A percentile compares a stretch with the other conserved stretches of the same genome.
phyloP scores from a whole-genome alignment of 2,113 vertebrate species.

The Brevimyrus niger region DNA sequence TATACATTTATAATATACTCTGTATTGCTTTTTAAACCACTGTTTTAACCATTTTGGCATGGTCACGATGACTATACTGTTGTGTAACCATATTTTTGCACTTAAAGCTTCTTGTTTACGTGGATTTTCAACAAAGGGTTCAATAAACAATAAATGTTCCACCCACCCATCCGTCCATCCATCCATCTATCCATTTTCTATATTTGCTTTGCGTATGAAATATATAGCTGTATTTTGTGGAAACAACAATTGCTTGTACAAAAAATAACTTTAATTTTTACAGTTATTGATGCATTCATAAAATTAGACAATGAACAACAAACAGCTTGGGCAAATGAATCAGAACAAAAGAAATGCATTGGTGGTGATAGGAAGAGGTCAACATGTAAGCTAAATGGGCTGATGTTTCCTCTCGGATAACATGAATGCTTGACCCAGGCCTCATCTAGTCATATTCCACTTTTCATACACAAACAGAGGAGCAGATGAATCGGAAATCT shows the following conservation, averaged over 20 bases:
- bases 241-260: not conserved
- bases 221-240: not conserved
- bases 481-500: not conserved
- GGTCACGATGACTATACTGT: not conserved
- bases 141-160: not conserved
- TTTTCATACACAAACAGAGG: not conserved
- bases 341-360: not conserved
- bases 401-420: not conserved
- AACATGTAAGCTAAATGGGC: not conserved
- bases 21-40: not conserved
- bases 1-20: not conserved
- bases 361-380: not conserved
- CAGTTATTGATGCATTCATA: not conserved
- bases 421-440: not conserved
- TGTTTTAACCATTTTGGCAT: not conserved
- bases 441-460: not conserved
- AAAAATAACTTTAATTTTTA: not conserved
- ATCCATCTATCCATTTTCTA: not conserved
- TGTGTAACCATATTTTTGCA: not conserved
- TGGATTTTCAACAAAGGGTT: not conserved
- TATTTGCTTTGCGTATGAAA: not conserved
- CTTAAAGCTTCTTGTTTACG: not conserved
- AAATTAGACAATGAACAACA: not conserved
- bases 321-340: not conserved
- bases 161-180: not conserved